These are phyloP conservation scores for Hippasteria phrygiana DNA, from an alignment of 53 echinoderm and acorn worm genomes.

Conservation along the genomic window DNA sequence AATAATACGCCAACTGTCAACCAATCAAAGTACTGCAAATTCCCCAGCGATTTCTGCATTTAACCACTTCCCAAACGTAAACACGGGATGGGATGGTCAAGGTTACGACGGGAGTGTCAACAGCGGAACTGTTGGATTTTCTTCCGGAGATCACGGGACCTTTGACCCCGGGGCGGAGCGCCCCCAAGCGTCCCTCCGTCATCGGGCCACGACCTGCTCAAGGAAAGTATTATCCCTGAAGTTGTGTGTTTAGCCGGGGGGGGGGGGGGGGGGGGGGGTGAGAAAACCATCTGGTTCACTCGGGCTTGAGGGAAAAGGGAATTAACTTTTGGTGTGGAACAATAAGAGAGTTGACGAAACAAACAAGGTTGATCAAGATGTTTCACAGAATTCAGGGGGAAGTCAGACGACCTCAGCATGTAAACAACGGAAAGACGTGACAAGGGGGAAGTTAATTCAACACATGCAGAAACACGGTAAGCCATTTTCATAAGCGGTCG, in stretches of 20 bases:
- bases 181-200: constrained; percentile 60
- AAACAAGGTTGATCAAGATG: constrained; percentile 40
- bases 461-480: neutral
- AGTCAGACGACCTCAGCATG: neutral
- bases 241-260: neutral
- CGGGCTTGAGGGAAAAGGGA: constrained; percentile 28
- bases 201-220: constrained; percentile 38
- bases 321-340: constrained; percentile 37
- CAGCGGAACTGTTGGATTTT: constrained; percentile 66
- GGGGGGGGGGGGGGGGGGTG: neutral
- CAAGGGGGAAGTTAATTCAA: no score
- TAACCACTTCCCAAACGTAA: constrained; percentile 2
- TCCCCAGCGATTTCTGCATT: neutral
- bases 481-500: neutral
- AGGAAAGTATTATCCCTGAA: neutral
- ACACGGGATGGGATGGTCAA: constrained; percentile 10
- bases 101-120: constrained; percentile 34
- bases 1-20: no score
- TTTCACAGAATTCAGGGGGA: constrained; percentile 32
- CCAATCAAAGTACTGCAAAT: neutral
- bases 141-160: constrained; percentile 59
- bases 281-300: neutral
- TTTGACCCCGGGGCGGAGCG: constrained; percentile 66
- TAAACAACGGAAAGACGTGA: neutral
- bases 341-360: constrained; percentile 52